A percentile compares a stretch with the other conserved stretches of the same genome.
phyloP scores from a whole-genome alignment of 2,797 vertebrate species.

The Periparus ater region DNA sequence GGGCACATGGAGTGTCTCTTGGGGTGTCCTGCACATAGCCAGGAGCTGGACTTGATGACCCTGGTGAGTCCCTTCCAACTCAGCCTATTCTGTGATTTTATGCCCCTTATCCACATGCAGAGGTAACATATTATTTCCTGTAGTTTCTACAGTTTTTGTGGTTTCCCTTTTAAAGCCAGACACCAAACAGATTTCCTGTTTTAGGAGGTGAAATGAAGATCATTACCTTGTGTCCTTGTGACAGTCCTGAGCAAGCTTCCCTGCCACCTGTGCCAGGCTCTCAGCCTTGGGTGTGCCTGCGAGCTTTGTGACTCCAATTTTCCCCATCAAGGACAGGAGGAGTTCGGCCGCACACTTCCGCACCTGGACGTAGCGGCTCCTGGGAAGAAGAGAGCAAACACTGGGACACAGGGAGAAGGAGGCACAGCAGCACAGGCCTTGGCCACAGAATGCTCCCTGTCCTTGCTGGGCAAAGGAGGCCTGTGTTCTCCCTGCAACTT shows the following conservation, averaged over 20 bases:
- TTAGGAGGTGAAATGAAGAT: background rate
- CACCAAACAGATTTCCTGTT: background rate
- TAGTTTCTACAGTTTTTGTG: background rate
- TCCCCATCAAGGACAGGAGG: background rate
- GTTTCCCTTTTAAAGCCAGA: background rate
- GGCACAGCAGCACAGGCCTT: background rate
- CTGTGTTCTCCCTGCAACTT: accelerated
- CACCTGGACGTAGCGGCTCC: conserved; percentile 58
- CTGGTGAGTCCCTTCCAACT: background rate
- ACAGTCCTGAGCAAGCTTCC: conserved; percentile 69
- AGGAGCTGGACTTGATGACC: background rate
- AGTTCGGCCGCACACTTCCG: background rate
- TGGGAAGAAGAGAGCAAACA: background rate
- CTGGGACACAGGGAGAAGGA: background rate
- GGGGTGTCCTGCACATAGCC: background rate
- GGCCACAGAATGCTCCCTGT: background rate
- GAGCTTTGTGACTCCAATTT: conserved; percentile 18
- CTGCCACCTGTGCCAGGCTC: conserved; percentile 29
- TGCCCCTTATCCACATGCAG: background rate
- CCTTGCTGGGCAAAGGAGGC: background rate
- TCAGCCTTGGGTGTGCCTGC: conserved; percentile 20
- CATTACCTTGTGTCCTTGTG: conserved; percentile 72
- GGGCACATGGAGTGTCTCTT: background rate
- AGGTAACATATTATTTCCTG: background rate
- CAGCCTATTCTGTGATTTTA: background rate